phyloP scores from a whole-genome alignment of 2,888 invertebrate genomes.

The Netelia inedita region DNA sequence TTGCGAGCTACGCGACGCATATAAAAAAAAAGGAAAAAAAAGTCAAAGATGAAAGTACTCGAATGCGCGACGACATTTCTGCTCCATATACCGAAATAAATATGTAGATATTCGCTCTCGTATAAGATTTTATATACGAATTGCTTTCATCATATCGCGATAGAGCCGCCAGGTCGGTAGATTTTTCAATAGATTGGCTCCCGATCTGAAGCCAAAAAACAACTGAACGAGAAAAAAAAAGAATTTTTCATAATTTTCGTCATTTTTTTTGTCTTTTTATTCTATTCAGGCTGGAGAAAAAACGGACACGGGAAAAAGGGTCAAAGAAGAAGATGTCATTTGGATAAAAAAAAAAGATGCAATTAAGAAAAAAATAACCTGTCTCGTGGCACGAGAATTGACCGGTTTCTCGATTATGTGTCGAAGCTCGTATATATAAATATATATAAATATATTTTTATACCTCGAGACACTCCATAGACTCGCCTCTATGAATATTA shows the following conservation, averaged over 20 bases:
- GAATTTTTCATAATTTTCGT: too few species aligned
- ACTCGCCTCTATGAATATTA: constrained; percentile 26
- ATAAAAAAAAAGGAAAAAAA: constrained; percentile 12
- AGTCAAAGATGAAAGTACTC: constrained; percentile 40
- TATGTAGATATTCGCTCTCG: too few species aligned
- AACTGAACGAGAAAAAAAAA: too few species aligned
- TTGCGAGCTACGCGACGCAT: too few species aligned
- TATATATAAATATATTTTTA: constrained; percentile 17
- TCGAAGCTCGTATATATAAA: constrained; percentile 34
- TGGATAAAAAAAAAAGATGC: constrained; percentile 2
- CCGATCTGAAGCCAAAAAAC: too few species aligned
- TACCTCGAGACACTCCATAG: constrained; percentile 13
- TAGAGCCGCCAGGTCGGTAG: too few species aligned
- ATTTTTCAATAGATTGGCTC: too few species aligned
- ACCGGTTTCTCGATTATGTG: constrained; percentile 56
- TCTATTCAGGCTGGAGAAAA: constrained; percentile 14
- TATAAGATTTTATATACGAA: too few species aligned
- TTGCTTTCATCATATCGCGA: too few species aligned
- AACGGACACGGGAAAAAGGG: constrained; percentile 7
- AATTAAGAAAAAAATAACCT: not conserved
- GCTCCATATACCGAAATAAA: constrained; percentile 17
- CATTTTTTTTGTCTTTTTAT: constrained; percentile 20
- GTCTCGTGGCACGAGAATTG: constrained; percentile 43
- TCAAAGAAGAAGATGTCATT: constrained; percentile 19
- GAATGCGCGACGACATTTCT: constrained; percentile 30